phyloP scores from a whole-genome alignment of 2,113 vertebrate species.

The Numenius arquata region DNA sequence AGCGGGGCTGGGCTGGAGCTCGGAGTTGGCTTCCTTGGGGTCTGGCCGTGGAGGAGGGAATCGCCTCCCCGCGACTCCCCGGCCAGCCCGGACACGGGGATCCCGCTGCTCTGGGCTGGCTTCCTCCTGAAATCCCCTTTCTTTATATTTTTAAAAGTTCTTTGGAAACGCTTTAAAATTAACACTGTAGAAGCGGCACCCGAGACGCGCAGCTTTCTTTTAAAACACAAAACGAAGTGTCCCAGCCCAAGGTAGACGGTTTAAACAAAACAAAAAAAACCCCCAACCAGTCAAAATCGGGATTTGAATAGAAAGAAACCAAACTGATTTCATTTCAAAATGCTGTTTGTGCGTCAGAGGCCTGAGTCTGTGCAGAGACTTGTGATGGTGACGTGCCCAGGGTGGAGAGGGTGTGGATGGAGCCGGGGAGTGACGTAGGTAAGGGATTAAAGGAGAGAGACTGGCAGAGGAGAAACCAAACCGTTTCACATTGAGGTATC shows the following conservation, averaged over 20 bases:
- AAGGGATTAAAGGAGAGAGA: not conserved
- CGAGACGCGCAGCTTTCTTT: not conserved
- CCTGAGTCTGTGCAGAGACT: not conserved
- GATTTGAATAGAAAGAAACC: not conserved
- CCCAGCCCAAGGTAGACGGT: rapidly evolving
- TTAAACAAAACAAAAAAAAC: not conserved
- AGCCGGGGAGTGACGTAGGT: not conserved
- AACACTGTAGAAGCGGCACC: not conserved
- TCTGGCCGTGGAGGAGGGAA: not conserved
- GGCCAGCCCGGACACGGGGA: not conserved
- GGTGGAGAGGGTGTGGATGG: not conserved
- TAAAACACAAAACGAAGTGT: not conserved
- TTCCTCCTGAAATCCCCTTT: not conserved
- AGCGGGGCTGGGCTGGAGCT: not conserved
- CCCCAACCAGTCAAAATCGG: not conserved
- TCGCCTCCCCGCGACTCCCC: not conserved
- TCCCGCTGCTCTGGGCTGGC: not conserved
- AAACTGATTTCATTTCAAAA: not conserved
- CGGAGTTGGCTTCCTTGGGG: not conserved
- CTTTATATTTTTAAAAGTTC: not conserved
- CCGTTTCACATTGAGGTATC: rapidly evolving
- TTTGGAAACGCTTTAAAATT: not conserved
- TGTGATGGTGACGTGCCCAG: not conserved
- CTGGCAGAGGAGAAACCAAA: not conserved
- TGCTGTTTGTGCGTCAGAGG: not conserved